Evolutionary conservation across 2,797 vertebrate species (phyloP).

Genomic region (Rhinogobio ventralis): DNA sequence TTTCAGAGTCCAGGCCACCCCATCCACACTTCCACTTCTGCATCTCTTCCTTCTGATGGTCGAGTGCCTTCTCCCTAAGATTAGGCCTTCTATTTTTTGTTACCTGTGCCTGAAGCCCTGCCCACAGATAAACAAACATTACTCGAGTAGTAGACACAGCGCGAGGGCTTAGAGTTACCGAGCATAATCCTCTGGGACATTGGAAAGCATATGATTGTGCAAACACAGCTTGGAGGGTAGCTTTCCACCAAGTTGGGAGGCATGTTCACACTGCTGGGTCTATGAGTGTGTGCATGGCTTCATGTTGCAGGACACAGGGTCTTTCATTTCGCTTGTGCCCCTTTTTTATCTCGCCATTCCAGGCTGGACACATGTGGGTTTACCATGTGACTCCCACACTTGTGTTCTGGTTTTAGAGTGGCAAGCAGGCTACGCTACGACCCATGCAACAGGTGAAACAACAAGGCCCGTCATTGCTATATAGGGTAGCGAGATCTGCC

Average conservation of each 20-base stretch:
- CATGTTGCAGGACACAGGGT: slow-evolving; percentile 53
- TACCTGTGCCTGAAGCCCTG: neutral
- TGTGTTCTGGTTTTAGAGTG: slow-evolving; percentile 78
- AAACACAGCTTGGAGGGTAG: slow-evolving; percentile 8
- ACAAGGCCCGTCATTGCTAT: slow-evolving; percentile 81
- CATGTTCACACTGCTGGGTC: slow-evolving; percentile 39
- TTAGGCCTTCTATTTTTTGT: neutral
- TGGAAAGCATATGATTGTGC: slow-evolving; percentile 18
- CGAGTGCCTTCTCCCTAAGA: neutral
- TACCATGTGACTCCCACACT: slow-evolving; percentile 77
- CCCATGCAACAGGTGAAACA: slow-evolving; percentile 82
- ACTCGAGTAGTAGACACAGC: neutral
- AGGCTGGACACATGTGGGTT: slow-evolving; percentile 72
- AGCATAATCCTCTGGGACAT: neutral
- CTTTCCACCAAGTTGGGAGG: slow-evolving; percentile 28
- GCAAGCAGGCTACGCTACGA: slow-evolving; percentile 67
- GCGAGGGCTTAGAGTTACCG: neutral
- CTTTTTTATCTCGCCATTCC: slow-evolving; percentile 67
- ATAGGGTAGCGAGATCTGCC: slow-evolving; percentile 80
- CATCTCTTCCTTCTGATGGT: neutral
- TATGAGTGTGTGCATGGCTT: slow-evolving; percentile 34
- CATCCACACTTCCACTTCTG: slow-evolving; percentile 45
- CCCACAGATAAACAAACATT: slow-evolving; percentile 29
- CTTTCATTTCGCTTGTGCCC: slow-evolving; percentile 60
- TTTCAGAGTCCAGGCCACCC: slow-evolving; percentile 67